These are phyloP conservation scores for Cyprinodon diabolis DNA, from an alignment of 2,797 vertebrate genomes.

Conservation along the genomic window DNA sequence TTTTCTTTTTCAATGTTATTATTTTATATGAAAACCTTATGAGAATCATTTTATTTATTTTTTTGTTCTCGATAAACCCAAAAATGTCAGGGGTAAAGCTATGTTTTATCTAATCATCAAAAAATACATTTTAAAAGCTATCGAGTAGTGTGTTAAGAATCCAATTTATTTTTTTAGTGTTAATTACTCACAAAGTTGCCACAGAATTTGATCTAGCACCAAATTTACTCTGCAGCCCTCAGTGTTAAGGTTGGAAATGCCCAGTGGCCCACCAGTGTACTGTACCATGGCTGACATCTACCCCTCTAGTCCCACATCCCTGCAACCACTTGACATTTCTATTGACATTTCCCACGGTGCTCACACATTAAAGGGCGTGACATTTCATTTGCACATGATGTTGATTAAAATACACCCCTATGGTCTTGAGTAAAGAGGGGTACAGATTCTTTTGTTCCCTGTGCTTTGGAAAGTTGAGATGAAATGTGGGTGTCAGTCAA, in stretches of 20 bases:
- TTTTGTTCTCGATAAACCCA: too few species aligned
- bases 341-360: conserved; percentile 86
- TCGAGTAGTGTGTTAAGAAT: conserved; percentile 11
- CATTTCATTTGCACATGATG: conserved; percentile 87
- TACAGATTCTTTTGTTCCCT: conserved; percentile 61
- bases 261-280: conserved; percentile 73
- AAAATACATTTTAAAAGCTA: neutral
- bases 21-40: neutral
- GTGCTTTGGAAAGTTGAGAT: conserved; percentile 54
- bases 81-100: neutral
- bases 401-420: conserved; percentile 86
- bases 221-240: conserved; percentile 42
- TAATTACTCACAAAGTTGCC: conserved; percentile 17
- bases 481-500: conserved; percentile 49
- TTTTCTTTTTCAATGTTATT: too few species aligned
- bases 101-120: neutral
- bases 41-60: neutral
- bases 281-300: conserved; percentile 79
- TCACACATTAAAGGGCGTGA: conserved; percentile 86
- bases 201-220: conserved; percentile 19
- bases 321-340: conserved; percentile 88
- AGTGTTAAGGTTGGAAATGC: conserved; percentile 76
- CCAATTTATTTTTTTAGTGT: conserved; percentile 9
- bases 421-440: conserved; percentile 71
- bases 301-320: conserved; percentile 79